phyloP scores from a whole-genome alignment of 1,140 invertebrate species.

The Trachymyrmex septentrionalis region DNA sequence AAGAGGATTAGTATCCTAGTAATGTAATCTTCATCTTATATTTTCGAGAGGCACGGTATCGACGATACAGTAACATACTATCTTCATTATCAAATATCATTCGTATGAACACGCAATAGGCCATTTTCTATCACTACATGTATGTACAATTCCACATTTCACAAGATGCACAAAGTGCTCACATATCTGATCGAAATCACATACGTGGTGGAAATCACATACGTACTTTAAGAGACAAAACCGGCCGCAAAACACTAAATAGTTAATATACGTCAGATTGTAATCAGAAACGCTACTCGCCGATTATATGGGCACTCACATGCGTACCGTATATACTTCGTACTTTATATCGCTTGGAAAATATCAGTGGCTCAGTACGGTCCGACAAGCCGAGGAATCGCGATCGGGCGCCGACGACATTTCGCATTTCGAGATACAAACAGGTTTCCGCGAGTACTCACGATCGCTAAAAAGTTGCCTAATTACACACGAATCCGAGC shows the following conservation, averaged over 20 bases:
- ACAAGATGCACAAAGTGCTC: not conserved
- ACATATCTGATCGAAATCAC: conserved; percentile 21
- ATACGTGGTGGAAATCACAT: no score
- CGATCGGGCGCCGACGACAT: conserved; percentile 68
- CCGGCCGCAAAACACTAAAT: not conserved
- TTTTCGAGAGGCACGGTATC: conserved; percentile 5
- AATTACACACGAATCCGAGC: conserved; percentile 71
- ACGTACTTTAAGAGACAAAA: conserved; percentile 7
- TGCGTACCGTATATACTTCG: conserved; percentile 59
- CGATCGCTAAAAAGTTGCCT: conserved; percentile 68
- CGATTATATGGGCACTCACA: conserved; percentile 44
- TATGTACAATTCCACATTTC: not conserved
- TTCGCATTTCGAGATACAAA: conserved; percentile 71
- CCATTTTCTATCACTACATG: not conserved
- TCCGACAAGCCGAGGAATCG: conserved; percentile 59
- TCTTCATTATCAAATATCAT: conserved; percentile 19
- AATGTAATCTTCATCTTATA: conserved; percentile 27
- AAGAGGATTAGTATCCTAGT: conserved; percentile 39
- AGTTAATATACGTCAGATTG: conserved; percentile 16
- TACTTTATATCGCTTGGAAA: conserved; percentile 59
- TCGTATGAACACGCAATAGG: conserved; percentile 2
- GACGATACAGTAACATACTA: not conserved
- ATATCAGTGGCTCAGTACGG: conserved; percentile 45
- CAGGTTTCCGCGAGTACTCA: conserved; percentile 70
- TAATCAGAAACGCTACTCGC: conserved; percentile 55